Conservation (phyloP, 2,113 vertebrate species). For the Sinocyclocheilus anophthalmus region DNA sequence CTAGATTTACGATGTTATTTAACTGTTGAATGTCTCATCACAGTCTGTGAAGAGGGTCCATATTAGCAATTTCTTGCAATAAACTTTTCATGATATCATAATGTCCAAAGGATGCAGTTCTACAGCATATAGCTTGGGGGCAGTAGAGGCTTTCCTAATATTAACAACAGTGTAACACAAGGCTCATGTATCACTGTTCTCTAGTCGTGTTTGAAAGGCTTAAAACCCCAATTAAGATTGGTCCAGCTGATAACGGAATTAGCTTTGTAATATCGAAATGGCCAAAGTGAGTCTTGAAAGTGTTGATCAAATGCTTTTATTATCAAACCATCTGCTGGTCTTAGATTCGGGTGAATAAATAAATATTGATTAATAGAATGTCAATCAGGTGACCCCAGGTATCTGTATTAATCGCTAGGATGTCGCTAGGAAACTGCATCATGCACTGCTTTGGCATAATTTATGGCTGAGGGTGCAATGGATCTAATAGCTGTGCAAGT, state of each 20-base stretch:
- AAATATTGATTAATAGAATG: conserved; percentile 37
- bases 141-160: conserved; percentile 62
- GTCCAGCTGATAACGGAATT: conserved; percentile 72
- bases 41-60: too few species aligned
- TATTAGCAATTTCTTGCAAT: too few species aligned
- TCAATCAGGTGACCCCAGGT: conserved; percentile 19
- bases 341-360: conserved; percentile 28
- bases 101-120: conserved; percentile 45
- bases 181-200: conserved; percentile 49
- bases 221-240: conserved; percentile 73
- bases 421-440: neutral
- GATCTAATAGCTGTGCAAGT: neutral
- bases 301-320: conserved; percentile 44
- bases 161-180: neutral
- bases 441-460: neutral
- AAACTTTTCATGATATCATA: neutral
- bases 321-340: conserved; percentile 58
- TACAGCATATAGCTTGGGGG: conserved; percentile 61
- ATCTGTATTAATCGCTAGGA: neutral
- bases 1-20: too few species aligned
- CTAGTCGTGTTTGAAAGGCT: conserved; percentile 52
- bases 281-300: conserved; percentile 62
- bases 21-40: too few species aligned
- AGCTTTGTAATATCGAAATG: conserved; percentile 67
- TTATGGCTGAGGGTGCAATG: neutral